phyloP scores from a whole-genome alignment of 2,797 vertebrate genomes.

The Manis javanica region DNA sequence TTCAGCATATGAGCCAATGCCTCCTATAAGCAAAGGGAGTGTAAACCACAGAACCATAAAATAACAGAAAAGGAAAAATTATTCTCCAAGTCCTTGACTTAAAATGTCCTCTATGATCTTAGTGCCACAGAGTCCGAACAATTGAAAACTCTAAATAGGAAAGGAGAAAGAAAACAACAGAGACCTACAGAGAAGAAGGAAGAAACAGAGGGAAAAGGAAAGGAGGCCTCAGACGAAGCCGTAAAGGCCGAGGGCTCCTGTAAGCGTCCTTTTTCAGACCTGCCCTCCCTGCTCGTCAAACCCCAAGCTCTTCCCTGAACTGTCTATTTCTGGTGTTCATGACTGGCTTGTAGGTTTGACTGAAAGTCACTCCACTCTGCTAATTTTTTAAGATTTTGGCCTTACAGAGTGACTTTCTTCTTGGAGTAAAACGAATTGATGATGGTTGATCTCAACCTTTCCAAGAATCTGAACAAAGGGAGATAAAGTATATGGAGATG shows the following conservation, averaged over 20 bases:
- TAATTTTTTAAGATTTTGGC: background rate
- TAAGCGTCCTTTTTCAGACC: background rate
- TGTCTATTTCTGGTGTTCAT: background rate
- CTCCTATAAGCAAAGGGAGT: background rate
- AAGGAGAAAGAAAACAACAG: background rate
- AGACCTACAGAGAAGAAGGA: background rate
- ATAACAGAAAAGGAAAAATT: background rate
- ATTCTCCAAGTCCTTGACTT: background rate
- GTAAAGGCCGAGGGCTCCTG: background rate
- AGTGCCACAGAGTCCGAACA: background rate
- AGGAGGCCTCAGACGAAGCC: background rate
- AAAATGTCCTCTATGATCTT: background rate
- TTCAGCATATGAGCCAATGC: background rate
- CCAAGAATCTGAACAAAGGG: background rate
- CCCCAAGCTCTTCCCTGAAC: background rate
- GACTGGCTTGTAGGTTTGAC: background rate
- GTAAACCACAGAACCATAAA: background rate
- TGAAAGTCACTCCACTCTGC: background rate
- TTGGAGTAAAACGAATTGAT: background rate
- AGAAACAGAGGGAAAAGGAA: background rate
- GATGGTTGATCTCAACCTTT: background rate
- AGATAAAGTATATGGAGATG: background rate
- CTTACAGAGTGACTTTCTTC: conserved; percentile 35
- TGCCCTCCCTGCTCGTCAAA: background rate
- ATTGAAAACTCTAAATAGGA: background rate